A percentile compares a stretch with the other conserved stretches of the same genome.
Evolutionary conservation across 2,113 vertebrate species (phyloP).

Genomic region (Dermatemys mawii): DNA sequence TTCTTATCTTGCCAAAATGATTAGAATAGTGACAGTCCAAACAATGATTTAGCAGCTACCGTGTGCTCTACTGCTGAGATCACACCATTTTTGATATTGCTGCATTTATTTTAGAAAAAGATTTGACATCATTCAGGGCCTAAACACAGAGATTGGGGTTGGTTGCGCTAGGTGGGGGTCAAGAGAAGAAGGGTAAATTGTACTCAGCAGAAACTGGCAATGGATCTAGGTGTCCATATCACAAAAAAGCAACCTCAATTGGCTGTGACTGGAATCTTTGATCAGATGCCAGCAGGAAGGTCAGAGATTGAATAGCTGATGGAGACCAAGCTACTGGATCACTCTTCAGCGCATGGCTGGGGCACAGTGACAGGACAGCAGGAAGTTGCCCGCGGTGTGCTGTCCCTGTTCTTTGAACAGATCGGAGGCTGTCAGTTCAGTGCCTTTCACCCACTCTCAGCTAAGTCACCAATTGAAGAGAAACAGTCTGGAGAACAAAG

Average conservation of each 20-base stretch:
- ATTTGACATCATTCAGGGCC: neutral
- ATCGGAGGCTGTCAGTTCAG: neutral
- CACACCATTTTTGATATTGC: neutral
- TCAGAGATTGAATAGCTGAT: neutral
- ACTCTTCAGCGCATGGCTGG: neutral
- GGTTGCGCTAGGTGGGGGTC: no score
- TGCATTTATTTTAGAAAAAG: neutral
- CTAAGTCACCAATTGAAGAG: neutral
- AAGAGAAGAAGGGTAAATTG: neutral
- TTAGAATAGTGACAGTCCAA: neutral
- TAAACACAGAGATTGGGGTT: neutral
- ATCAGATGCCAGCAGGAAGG: neutral
- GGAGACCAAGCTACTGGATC: neutral
- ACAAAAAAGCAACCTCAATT: neutral
- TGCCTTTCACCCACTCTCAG: neutral
- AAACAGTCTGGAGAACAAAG: neutral
- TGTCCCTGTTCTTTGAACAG: neutral
- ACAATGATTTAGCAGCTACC: neutral
- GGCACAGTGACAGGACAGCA: neutral
- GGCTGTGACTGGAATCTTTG: neutral
- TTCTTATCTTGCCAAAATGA: neutral
- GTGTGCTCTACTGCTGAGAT: neutral
- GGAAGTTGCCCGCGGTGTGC: neutral
- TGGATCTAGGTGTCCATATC: neutral
- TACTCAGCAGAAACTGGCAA: neutral